Percentiles rank a stretch among this genome's conserved stretches.
Evolutionary conservation across 2,888 invertebrate species (phyloP).

Genomic region (Laothoe populi): DNA sequence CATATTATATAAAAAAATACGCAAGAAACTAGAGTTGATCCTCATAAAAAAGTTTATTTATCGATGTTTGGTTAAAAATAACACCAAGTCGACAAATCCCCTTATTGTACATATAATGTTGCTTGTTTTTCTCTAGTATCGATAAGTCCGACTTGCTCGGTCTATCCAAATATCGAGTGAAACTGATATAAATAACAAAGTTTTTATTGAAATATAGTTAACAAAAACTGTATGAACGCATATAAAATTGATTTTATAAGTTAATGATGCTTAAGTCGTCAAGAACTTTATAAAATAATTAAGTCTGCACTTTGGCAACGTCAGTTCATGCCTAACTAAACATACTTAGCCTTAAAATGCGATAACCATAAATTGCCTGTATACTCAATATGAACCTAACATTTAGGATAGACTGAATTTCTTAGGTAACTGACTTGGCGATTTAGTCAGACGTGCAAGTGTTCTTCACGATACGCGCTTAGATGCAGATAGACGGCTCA

Average conservation of each 20-base stretch:
- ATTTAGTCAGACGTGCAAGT: no score
- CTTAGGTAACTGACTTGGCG: no score
- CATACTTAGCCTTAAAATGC: no score
- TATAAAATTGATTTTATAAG: neutral
- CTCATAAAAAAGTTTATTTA: neutral
- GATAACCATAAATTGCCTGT: no score
- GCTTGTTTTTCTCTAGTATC: conserved; percentile 18
- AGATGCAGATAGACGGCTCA: neutral
- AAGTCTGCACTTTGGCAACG: no score
- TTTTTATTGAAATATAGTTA: neutral
- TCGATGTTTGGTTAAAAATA: neutral
- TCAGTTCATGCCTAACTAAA: no score
- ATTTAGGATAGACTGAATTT: no score
- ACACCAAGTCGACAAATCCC: conserved; percentile 12
- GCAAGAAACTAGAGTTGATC: neutral
- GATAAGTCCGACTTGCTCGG: neutral
- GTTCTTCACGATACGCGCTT: no score
- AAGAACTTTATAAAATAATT: no score
- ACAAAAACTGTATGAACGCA: neutral
- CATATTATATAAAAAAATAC: neutral
- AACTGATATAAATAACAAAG: neutral
- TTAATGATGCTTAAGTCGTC: no score
- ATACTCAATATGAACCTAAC: no score
- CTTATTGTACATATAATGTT: conserved; percentile 13
- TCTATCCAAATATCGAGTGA: neutral